phyloP scores from a whole-genome alignment of 2,888 invertebrate species.

The Ophion ventricosus region DNA sequence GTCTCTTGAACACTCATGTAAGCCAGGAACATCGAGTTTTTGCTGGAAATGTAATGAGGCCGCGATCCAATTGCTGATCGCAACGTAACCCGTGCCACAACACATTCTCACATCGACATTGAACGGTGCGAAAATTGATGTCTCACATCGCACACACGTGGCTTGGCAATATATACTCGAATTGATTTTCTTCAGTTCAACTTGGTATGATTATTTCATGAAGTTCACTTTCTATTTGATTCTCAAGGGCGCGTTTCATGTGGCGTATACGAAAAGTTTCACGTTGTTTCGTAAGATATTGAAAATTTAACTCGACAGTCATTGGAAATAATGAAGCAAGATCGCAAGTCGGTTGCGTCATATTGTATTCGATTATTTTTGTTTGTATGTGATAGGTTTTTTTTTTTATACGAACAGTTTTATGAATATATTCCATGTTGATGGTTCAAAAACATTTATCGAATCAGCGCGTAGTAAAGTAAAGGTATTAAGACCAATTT shows the following conservation, averaged over 20 bases:
- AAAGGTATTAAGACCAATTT: no score
- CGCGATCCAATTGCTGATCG: not conserved
- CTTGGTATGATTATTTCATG: slow-evolving; percentile 1
- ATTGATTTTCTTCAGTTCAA: slow-evolving; percentile 14
- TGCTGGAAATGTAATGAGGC: not conserved
- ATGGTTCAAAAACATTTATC: no score
- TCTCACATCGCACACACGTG: not conserved
- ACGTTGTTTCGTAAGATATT: not conserved
- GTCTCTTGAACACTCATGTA: not conserved
- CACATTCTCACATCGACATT: not conserved
- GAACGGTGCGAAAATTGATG: not conserved
- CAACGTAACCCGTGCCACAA: not conserved
- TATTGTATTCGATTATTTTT: no score
- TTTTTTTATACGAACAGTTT: no score
- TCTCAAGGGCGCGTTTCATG: not conserved
- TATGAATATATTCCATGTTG: no score
- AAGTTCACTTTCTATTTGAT: not conserved
- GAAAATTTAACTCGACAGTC: not conserved
- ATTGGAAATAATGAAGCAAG: not conserved
- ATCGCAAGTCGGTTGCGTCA: no score
- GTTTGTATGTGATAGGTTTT: no score
- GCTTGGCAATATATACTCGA: not conserved
- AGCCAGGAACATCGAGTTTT: not conserved
- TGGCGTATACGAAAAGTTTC: not conserved
- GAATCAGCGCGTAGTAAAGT: no score